Conservation (phyloP, 1,140 invertebrate species). For the Leptoteleia sp. region DNA sequence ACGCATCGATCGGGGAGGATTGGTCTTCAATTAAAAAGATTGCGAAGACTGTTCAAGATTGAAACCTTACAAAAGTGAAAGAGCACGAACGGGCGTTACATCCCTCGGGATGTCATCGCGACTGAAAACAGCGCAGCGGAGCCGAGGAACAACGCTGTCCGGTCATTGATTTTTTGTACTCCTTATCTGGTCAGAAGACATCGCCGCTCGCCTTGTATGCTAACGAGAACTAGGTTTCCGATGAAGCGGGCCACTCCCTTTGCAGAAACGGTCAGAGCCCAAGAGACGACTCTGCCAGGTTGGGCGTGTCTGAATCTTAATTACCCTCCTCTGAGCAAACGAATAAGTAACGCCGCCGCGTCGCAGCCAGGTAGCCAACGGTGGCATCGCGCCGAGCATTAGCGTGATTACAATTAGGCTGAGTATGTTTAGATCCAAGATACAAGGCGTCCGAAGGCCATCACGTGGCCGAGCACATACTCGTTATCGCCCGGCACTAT, state of each 20-base stretch:
- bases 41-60: too few relatives aligned
- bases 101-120: slow-evolving; percentile 19
- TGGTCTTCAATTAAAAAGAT: too few relatives aligned
- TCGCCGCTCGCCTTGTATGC: slow-evolving; percentile 72
- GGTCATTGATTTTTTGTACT: slow-evolving; percentile 58
- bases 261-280: slow-evolving; percentile 76
- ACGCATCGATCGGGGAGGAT: too few relatives aligned
- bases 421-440: slow-evolving; percentile 79
- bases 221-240: slow-evolving; percentile 77
- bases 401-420: slow-evolving; percentile 82
- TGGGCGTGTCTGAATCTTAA: slow-evolving; percentile 82
- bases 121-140: slow-evolving; percentile 13
- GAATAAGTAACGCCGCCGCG: slow-evolving; percentile 76
- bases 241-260: slow-evolving; percentile 78
- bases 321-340: slow-evolving; percentile 75
- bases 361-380: slow-evolving; percentile 69
- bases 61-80: background rate
- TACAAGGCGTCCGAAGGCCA: slow-evolving; percentile 71
- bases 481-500: slow-evolving; percentile 30
- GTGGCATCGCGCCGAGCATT: slow-evolving; percentile 75
- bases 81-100: slow-evolving; percentile 4
- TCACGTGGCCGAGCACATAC: slow-evolving; percentile 25
- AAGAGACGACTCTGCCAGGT: slow-evolving; percentile 77
- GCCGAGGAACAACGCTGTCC: slow-evolving; percentile 14
- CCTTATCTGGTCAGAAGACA: slow-evolving; percentile 68